Percentiles rank a stretch among this genome's conserved stretches.
These are phyloP conservation scores for Homarus americanus DNA, from an alignment of 1,140 invertebrate species.

Conservation along the genomic window DNA sequence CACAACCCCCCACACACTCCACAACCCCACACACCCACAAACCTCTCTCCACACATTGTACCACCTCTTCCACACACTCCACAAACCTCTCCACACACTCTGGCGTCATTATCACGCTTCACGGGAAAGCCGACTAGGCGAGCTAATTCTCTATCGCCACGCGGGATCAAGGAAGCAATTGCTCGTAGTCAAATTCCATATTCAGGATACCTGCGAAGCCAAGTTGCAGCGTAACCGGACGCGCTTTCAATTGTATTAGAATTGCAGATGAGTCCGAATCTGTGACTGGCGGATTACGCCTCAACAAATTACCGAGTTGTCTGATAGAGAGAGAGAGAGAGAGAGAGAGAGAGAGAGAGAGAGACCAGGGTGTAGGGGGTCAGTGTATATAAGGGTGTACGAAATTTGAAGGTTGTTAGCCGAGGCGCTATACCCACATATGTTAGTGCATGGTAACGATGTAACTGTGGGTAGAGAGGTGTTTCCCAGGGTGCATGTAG, in stretches of 20 bases:
- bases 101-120: conserved; percentile 12
- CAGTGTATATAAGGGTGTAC: no score
- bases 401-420: no score
- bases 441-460: no score
- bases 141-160: conserved; percentile 47
- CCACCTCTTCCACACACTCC: not conserved
- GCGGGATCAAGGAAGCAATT: conserved; percentile 37
- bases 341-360: conserved; percentile 49
- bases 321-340: conserved; percentile 49
- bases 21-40: not conserved
- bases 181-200: conserved; percentile 28
- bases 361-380: not conserved
- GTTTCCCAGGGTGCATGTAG: no score
- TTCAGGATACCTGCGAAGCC: conserved; percentile 49
- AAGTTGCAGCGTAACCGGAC: conserved; percentile 59
- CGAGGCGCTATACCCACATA: no score
- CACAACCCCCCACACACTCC: not conserved
- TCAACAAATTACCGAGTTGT: conserved; percentile 68
- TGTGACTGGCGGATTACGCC: conserved; percentile 66
- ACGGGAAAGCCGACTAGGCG: conserved; percentile 13
- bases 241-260: conserved; percentile 64
- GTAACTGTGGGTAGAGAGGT: not conserved
- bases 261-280: conserved; percentile 70
- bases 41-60: not conserved
- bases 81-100: not conserved